A percentile compares a stretch with the other conserved stretches of the same genome.
Evolutionary conservation across 2,113 vertebrate genomes (phyloP).

Genomic region (Symphodus melops): DNA sequence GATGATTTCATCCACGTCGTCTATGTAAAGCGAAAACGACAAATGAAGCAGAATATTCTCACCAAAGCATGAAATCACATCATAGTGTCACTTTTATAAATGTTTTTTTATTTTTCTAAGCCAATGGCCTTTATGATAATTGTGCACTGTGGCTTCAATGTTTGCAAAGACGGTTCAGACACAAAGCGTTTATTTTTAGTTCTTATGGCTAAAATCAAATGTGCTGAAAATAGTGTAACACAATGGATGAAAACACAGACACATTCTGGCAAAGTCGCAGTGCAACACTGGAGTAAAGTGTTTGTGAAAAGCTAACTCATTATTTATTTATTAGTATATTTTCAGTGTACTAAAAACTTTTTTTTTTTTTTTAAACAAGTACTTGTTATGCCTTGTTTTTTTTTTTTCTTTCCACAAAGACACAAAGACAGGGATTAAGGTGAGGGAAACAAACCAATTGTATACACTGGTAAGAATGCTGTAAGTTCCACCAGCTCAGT

Average conservation of each 20-base stretch:
- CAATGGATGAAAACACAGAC: neutral
- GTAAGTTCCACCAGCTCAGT: conserved; percentile 60
- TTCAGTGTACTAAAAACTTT: conserved; percentile 22
- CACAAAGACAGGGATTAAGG: conserved; percentile 31
- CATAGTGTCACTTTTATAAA: conserved; percentile 33
- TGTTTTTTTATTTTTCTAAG: conserved; percentile 40
- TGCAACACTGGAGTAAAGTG: conserved; percentile 10
- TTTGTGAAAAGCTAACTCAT: conserved; percentile 28
- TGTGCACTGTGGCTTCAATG: conserved; percentile 28
- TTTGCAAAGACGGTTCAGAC: conserved; percentile 16
- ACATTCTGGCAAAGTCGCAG: neutral
- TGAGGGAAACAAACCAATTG: conserved; percentile 67
- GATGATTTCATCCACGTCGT: conserved; percentile 25
- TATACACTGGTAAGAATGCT: conserved; percentile 19
- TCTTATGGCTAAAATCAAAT: conserved; percentile 20
- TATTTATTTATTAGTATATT: conserved; percentile 61
- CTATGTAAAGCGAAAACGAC: neutral
- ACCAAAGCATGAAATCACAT: conserved; percentile 54
- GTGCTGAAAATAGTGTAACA: conserved; percentile 34
- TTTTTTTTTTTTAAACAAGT: conserved; percentile 35
- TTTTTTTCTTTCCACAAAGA: conserved; percentile 44
- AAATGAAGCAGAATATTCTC: conserved; percentile 18
- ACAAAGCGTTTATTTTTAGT: conserved; percentile 23
- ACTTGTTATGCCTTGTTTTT: conserved; percentile 31
- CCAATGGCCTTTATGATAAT: conserved; percentile 35